Base-by-base conservation (phyloP, 2,888 invertebrate genomes). In the Lithophane semibrunnea region DNA sequence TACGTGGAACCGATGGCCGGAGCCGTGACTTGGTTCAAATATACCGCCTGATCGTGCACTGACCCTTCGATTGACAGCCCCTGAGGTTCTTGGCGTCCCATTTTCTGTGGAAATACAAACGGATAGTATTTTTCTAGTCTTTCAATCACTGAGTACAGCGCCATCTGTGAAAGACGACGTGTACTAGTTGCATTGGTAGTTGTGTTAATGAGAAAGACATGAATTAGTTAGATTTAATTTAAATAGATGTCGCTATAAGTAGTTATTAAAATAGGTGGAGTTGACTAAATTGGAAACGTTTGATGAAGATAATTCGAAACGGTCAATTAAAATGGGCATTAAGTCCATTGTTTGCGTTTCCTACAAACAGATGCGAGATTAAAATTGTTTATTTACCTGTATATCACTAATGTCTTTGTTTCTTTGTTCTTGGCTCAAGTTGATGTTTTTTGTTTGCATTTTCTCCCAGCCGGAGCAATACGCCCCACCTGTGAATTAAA, bases 391-490 rank as follows among this genome's bases (percentile, higher is more conserved):
- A 91, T 91, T 91, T 82, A 95, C 95, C 90, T 94, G 93, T 76
- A 90, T 90, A 77, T 95, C 94, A 86, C 92, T 93, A 86, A 84
- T 92, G 85, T 94, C 94, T 87, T 93, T 94, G 88, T 92, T 94
- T 75, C 90, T 93, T 91, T 95, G 97, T 88, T 97, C 97, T 90
- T 97, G 97, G 86, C 95, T 97, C 63, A 97, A 91, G 91, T 97
- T 97, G 79, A 97, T 97, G 91, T 97, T 97, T 94, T 97, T 97
- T 83, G 97, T 97, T 95, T 97, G 97, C 97, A 97, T 97, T 93
- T 94, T 97, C 92, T 90, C 89, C 88, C 88, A 89, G 86, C 86
- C 83, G 82, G 87, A 88, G 88, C 90, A 80, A 78, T 77, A 70
- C 79, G 88, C 90, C 85, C 87, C 87, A 92, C 88, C 95, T 95